phyloP scores from a whole-genome alignment of 1,140 invertebrate species.

The Gonioctena quinquepunctata region DNA sequence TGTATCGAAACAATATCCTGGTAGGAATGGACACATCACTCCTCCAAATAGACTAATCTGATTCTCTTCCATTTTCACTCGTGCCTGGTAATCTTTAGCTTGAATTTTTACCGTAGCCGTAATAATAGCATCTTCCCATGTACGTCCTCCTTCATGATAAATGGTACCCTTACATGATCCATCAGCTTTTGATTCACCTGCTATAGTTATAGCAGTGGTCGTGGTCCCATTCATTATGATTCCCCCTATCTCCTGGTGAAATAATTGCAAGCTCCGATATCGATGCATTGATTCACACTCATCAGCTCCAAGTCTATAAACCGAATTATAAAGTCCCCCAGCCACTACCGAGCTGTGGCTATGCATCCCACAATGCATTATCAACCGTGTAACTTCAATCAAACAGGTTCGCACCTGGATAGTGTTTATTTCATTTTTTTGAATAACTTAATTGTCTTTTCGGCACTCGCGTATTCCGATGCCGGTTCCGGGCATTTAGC shows the following conservation, averaged over 20 bases:
- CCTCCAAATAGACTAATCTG: slow-evolving; percentile 13
- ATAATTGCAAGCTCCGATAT: slow-evolving; percentile 5
- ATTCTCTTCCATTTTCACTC: slow-evolving; percentile 11
- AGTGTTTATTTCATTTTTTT: neutral
- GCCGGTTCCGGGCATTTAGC: neutral
- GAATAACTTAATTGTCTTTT: neutral
- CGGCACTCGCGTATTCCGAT: neutral
- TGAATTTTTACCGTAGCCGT: slow-evolving; percentile 3
- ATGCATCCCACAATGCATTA: slow-evolving; percentile 22
- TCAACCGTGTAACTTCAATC: slow-evolving; percentile 19
- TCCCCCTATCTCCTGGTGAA: neutral
- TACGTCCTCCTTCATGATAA: slow-evolving; percentile 8
- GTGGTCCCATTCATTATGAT: slow-evolving; percentile 5
- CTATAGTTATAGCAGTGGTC: neutral
- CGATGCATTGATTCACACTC: slow-evolving; percentile 5
- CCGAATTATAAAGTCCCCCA: neutral
- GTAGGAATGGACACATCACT: slow-evolving; percentile 4
- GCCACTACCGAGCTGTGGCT: slow-evolving; percentile 10
- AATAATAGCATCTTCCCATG: slow-evolving; percentile 11
- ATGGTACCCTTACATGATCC: slow-evolving; percentile 6
- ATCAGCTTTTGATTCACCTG: neutral
- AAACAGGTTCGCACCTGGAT: slow-evolving; percentile 17
- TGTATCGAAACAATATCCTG: slow-evolving; percentile 17
- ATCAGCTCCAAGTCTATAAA: neutral
- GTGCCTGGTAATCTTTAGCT: slow-evolving; percentile 6